phyloP scores from a whole-genome alignment of 2,888 invertebrate genomes.

The Drosophila kokeensis region DNA sequence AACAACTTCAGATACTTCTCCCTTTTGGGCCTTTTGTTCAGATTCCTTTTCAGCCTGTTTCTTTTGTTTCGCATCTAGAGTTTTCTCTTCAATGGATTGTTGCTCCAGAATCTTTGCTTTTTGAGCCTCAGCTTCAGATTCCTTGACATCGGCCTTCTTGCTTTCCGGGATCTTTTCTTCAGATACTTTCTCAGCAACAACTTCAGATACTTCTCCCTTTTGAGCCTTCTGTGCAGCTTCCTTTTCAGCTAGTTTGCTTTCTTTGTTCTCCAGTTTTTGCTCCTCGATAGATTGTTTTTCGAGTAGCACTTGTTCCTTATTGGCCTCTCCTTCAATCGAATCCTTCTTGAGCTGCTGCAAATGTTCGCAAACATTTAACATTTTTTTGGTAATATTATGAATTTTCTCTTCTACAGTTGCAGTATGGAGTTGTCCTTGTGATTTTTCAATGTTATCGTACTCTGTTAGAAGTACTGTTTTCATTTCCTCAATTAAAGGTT shows the following conservation, averaged over 20 bases:
- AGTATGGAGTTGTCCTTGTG: conserved; percentile 27
- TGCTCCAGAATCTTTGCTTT: neutral
- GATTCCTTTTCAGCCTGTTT: neutral
- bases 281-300: neutral
- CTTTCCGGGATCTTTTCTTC: neutral
- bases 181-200: conserved; percentile 2
- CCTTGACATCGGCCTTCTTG: neutral
- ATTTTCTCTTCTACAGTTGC: conserved; percentile 49
- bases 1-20: neutral
- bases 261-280: neutral
- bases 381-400: conserved; percentile 41
- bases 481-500: conserved; percentile 51
- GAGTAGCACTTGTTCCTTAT: neutral
- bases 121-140: neutral
- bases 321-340: neutral
- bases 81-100: neutral
- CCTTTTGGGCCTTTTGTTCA: too few species aligned
- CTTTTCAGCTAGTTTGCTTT: neutral
- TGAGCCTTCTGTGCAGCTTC: conserved; percentile 2
- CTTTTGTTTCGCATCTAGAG: neutral
- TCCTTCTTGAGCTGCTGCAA: conserved; percentile 31
- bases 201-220: conserved; percentile 7
- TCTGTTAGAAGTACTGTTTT: conserved; percentile 54
- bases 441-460: conserved; percentile 67
- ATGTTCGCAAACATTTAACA: conserved; percentile 51